Evolutionary conservation across 2,888 invertebrate genomes (phyloP), one percentile per base, ranked within the genome.

Genomic region (Parascotia fuliginaria): DNA sequence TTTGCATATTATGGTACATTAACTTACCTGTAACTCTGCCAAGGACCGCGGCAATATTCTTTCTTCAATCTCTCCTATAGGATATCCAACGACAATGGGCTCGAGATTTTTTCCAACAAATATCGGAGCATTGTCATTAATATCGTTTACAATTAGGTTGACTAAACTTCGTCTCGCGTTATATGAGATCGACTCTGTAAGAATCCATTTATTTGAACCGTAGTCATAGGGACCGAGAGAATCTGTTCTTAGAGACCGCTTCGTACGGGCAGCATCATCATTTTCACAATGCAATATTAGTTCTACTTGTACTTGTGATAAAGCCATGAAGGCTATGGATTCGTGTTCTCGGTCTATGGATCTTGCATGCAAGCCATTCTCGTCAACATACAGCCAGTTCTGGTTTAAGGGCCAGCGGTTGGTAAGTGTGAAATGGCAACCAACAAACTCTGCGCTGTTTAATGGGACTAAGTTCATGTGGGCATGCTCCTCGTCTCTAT

Each of bases 111-210:
- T 83, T 1, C 76, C 81, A 16, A 77, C 55, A 59, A 93, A 93
- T 73, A 85, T 76, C 0, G 93, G 93, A 3, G 58, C 31, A 59
- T 93, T 89, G 57, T 93, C 93, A 62, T 93, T 93, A n/a, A 89
- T 89, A 57, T 93, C 93, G 13, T 89, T 88, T 0, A 93, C 89
- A 48, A 93, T 87, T 34, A 93, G 70, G 55, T 90, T 90, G 1
- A 93, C 84, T 27, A 90, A 73, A 58, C 87, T 90, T 34, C 84
- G 74, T 55, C 84, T 77, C 0, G 85, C 65, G 46, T 90, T 82
- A 63, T 79, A 87, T 2, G 56, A 54, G 39, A 93, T 90, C 3
- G 85, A 72, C 40, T 91, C 85, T 9, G 89, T 79, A 29, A 89
- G 69, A 24, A 92, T 67, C 90, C 93, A 93, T 60, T 77, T 81